phyloP scores from a whole-genome alignment of 2,797 vertebrate genomes.

The Lutjanus argentimaculatus region DNA sequence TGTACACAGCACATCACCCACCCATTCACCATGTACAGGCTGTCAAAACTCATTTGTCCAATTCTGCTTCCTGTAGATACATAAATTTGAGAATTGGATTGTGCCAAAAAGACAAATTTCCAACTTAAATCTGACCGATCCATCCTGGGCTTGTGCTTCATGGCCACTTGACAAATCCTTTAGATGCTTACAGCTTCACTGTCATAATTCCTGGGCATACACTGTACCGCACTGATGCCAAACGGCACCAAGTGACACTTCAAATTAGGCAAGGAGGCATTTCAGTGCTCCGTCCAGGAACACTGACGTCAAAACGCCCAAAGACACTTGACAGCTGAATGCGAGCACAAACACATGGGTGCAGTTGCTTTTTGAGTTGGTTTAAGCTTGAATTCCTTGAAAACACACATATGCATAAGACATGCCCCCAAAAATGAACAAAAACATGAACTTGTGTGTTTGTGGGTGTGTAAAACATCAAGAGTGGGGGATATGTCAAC shows the following conservation, averaged over 20 bases:
- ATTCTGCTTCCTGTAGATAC: slow-evolving; percentile 14
- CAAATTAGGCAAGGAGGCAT: slow-evolving; percentile 42
- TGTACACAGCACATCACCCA: slow-evolving; percentile 20
- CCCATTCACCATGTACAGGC: slow-evolving; percentile 5
- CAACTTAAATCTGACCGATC: slow-evolving; percentile 17
- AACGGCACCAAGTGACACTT: slow-evolving; percentile 49
- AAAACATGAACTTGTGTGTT: background rate
- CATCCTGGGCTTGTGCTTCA: slow-evolving; percentile 35
- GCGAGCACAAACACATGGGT: slow-evolving; percentile 19
- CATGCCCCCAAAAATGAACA: slow-evolving; percentile 7
- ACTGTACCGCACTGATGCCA: slow-evolving; percentile 27
- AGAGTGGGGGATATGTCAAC: background rate
- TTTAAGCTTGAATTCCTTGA: slow-evolving; percentile 6
- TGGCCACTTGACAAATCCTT: slow-evolving; percentile 32
- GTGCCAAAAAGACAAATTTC: background rate
- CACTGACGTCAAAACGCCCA: slow-evolving; percentile 41
- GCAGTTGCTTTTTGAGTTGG: slow-evolving; percentile 3
- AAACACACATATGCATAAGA: slow-evolving; percentile 16
- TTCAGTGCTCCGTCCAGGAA: slow-evolving; percentile 36
- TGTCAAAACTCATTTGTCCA: slow-evolving; percentile 16
- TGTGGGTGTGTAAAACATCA: slow-evolving; percentile 16
- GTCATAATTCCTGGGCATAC: slow-evolving; percentile 37
- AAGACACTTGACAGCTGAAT: slow-evolving; percentile 28
- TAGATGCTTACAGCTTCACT: slow-evolving; percentile 17
- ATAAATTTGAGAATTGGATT: background rate